Conservation (phyloP, 2,797 vertebrate species). For the Spizella passerina region DNA sequence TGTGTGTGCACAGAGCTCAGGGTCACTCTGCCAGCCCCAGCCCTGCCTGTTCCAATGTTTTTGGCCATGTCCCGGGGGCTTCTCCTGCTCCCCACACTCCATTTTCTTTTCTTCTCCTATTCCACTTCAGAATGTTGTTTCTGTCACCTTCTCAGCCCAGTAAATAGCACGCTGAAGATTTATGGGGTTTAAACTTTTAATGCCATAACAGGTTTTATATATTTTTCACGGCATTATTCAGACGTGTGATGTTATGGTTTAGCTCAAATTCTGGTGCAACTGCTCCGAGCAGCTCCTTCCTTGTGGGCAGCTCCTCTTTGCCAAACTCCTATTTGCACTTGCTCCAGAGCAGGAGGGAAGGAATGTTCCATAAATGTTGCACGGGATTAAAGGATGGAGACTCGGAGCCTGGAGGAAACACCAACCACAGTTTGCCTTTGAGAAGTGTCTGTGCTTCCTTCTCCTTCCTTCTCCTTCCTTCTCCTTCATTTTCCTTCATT, state of each 20-base stretch:
- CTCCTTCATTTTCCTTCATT: accelerated
- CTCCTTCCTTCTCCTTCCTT: background rate
- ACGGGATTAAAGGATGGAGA: background rate
- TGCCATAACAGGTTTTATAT: background rate
- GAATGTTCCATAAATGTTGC: conserved; percentile 44
- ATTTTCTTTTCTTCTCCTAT: conserved; percentile 2
- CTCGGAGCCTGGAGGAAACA: background rate
- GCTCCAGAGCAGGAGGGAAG: conserved; percentile 14
- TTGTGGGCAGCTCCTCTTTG: background rate
- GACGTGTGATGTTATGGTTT: conserved; percentile 50
- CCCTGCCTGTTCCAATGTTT: background rate
- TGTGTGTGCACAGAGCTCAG: background rate
- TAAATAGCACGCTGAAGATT: background rate
- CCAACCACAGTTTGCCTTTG: background rate
- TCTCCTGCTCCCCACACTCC: background rate
- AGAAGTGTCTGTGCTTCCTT: background rate
- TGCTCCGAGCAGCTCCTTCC: conserved; percentile 2
- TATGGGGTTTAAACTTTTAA: conserved; percentile 25
- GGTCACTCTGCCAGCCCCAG: background rate
- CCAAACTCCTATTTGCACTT: conserved; percentile 51
- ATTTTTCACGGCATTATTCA: conserved; percentile 33
- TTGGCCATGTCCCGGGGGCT: background rate
- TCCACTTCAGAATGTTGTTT: conserved; percentile 51
- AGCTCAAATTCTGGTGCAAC: background rate
- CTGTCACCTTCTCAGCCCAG: conserved; percentile 56